A percentile compares a stretch with the other conserved stretches of the same genome.
Evolutionary conservation across 2,113 vertebrate species (phyloP).

Genomic region (Columba livia): DNA sequence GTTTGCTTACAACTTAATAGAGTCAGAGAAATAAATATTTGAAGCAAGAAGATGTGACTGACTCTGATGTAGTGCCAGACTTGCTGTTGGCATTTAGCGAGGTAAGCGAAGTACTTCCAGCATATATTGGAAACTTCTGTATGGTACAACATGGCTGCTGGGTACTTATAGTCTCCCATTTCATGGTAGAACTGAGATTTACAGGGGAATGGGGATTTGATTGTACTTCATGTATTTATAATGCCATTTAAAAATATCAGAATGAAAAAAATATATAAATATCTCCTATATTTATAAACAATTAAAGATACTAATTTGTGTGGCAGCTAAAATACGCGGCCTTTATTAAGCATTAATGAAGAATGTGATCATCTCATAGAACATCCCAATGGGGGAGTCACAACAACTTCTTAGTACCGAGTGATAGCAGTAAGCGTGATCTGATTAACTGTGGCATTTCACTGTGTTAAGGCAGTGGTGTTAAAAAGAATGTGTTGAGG

Average conservation of each 20-base stretch:
- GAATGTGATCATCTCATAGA: slow-evolving; percentile 22
- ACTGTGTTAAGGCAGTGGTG: slow-evolving; percentile 31
- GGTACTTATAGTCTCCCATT: not conserved
- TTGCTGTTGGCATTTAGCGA: slow-evolving; percentile 12
- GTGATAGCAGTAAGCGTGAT: slow-evolving; percentile 16
- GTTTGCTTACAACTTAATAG: not conserved
- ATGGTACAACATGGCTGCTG: not conserved
- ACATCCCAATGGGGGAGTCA: slow-evolving; percentile 30
- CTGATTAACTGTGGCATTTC: slow-evolving; percentile 68
- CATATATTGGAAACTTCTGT: not conserved
- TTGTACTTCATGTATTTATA: not conserved
- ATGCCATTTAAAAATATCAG: not conserved
- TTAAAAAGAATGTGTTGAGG: slow-evolving; percentile 58
- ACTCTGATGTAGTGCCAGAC: slow-evolving; percentile 10
- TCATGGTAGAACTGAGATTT: not conserved
- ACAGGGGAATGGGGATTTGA: not conserved
- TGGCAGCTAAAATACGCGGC: not conserved
- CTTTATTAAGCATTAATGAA: slow-evolving; percentile 45
- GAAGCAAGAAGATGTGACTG: not conserved
- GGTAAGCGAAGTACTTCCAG: not conserved
- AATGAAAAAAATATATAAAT: not conserved
- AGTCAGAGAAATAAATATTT: slow-evolving; percentile 27
- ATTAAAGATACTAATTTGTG: slow-evolving; percentile 2
- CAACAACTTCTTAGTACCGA: not conserved
- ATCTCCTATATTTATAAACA: not conserved